phyloP scores from a whole-genome alignment of 35 echinoderm and acorn worm species.

The Strongylocentrotus purpuratus region DNA sequence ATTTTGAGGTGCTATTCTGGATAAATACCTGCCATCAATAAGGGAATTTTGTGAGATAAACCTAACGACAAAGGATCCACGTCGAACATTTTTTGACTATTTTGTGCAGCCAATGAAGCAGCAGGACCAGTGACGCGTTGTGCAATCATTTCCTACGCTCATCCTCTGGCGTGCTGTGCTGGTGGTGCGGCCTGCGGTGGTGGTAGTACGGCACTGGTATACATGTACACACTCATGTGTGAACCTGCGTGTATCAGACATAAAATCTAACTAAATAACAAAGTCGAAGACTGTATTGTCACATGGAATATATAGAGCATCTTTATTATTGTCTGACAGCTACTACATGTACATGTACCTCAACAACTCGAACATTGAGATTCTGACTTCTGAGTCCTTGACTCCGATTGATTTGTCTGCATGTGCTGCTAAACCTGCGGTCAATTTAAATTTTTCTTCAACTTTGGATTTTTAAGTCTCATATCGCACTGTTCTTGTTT shows the following conservation, averaged over 20 bases:
- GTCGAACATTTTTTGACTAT: neutral
- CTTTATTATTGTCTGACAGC: no score
- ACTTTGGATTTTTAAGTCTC: no score
- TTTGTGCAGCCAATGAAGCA: neutral
- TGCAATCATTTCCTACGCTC: neutral
- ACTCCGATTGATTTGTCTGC: no score
- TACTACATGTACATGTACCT: no score
- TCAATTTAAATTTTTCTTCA: no score
- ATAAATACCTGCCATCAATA: neutral
- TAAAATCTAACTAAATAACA: no score
- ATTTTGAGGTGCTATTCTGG: neutral
- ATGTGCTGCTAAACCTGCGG: no score
- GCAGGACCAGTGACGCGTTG: neutral
- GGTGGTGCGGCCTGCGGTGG: neutral
- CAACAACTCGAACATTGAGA: no score
- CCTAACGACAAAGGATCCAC: neutral
- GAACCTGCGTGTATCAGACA: neutral
- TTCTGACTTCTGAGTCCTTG: no score
- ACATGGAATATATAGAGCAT: no score
- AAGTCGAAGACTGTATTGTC: no score
- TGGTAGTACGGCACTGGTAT: neutral
- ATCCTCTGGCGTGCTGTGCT: neutral
- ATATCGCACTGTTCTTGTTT: no score
- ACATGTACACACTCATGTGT: neutral
- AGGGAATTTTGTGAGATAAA: neutral